These are phyloP conservation scores for Oryzias woworae DNA, from an alignment of 2,113 vertebrate species.

Conservation along the genomic window DNA sequence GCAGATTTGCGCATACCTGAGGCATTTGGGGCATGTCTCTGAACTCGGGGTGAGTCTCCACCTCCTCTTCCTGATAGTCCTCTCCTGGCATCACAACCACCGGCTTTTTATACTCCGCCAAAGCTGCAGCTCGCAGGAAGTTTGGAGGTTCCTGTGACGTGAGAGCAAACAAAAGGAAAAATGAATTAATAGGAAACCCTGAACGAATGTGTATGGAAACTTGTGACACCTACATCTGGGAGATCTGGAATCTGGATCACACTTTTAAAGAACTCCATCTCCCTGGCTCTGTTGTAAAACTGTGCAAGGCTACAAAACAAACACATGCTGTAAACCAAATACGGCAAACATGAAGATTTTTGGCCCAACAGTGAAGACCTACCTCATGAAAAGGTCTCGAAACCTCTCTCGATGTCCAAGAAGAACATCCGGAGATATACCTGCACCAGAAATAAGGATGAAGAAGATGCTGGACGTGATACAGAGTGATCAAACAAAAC, in stretches of 20 bases:
- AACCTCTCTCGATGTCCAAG: constrained; percentile 94
- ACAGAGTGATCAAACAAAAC: neutral
- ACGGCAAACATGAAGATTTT: neutral
- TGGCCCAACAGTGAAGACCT: neutral
- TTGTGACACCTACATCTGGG: constrained; percentile 82
- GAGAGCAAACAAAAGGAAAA: neutral
- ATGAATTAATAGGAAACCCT: too few species aligned
- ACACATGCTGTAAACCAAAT: neutral
- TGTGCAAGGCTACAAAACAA: constrained; percentile 82
- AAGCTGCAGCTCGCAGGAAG: constrained; percentile 90
- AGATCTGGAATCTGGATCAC: constrained; percentile 93
- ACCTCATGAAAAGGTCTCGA: constrained; percentile 91
- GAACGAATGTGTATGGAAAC: too few species aligned
- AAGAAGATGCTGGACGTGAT: neutral
- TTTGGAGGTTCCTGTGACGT: constrained; percentile 87
- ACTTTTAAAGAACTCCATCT: constrained; percentile 92
- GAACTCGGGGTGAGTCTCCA: constrained; percentile 48
- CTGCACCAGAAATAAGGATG: constrained; percentile 58
- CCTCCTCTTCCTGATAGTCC: constrained; percentile 50
- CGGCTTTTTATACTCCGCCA: constrained; percentile 89
- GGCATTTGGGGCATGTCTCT: constrained; percentile 26
- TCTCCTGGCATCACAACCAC: constrained; percentile 86
- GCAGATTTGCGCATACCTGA: constrained; percentile 23
- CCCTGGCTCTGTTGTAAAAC: constrained; percentile 90
- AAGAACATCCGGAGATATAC: constrained; percentile 86